Evolutionary conservation across 2,113 vertebrate genomes (phyloP), one percentile per base, ranked within the genome.

Genomic region (Vidua chalybeata): DNA sequence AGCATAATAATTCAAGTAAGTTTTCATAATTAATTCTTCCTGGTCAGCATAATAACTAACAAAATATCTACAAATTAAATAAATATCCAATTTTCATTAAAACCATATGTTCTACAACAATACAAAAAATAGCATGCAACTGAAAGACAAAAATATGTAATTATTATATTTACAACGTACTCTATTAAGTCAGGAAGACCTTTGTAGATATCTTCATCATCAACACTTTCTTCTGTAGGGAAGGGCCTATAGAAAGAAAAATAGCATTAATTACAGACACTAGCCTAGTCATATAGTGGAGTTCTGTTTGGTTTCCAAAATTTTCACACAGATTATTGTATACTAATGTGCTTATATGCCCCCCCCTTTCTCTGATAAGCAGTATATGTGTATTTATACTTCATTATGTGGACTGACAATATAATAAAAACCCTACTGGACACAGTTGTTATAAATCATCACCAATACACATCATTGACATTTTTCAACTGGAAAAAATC

Each of bases 181-280:
- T 99, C 99, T 92, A 99, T 99, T 66, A 99, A 98, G 95, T 99
- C 99, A 82, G 99, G 99, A 93, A 99, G 98, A 95, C 98, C 96
- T 98, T 99, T 99, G 97, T 99, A 99, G 96, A 99, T 97, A 79
- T 99, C 99, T 66, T 99, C 99, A 85, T 99, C 98, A 62, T 98
- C 98, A 54, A 99, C 51, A 0, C 98, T 99, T 89, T 99, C 99
- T 96, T 99, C 99, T 26, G 99, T 99, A 15, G 99, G 99, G 92
- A 99, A 99, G 0, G 99, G 98, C 97, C 99, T 99, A 66, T 4
- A 52, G 59, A 89, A 58, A 72, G 19, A 92, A 83, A 94, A 37
- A 46, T 1, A 87, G 7, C 54, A 67, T 46, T 7, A 56, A 72
- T 73, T 82, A 59, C 9, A 58, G 46, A 72, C 6, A 49, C 20